These are phyloP conservation scores for Stegodyphus mimosarum DNA, from an alignment of 1,140 invertebrate species.

Conservation along the genomic window DNA sequence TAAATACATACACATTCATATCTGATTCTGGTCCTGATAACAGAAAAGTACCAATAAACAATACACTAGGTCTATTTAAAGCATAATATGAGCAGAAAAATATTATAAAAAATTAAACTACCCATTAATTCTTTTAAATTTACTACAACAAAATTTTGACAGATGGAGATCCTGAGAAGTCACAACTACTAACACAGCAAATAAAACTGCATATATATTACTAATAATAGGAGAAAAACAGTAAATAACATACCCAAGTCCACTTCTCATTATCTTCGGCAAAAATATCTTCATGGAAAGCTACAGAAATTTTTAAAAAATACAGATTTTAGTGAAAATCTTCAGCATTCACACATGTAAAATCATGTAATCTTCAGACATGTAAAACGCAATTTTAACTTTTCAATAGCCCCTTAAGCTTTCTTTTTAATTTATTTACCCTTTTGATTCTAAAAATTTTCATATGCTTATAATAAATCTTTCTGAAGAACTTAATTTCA, in stretches of 20 bases:
- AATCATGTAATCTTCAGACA: no score
- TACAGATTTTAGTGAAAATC: no score
- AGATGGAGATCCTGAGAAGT: conserved; percentile 31
- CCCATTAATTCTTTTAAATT: neutral
- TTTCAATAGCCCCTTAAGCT: no score
- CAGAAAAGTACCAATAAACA: neutral
- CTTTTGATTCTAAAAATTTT: no score
- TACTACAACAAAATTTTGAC: neutral
- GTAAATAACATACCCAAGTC: conserved; percentile 40
- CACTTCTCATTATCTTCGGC: conserved; percentile 52
- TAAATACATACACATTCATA: no score
- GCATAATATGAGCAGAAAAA: neutral
- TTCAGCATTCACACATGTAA: no score
- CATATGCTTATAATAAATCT: no score
- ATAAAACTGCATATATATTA: neutral
- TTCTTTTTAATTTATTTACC: no score
- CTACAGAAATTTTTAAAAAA: conserved; percentile 20
- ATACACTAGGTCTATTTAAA: neutral
- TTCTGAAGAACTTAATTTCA: no score
- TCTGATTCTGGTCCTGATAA: neutral
- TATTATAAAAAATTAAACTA: neutral
- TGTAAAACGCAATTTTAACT: no score
- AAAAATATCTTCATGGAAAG: conserved; percentile 53
- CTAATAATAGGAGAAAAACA: conserved; percentile 22
- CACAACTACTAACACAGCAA: conserved; percentile 6